Evolutionary conservation across 2,797 vertebrate species (phyloP).

Genomic region (Lepilemur ruficaudatus): DNA sequence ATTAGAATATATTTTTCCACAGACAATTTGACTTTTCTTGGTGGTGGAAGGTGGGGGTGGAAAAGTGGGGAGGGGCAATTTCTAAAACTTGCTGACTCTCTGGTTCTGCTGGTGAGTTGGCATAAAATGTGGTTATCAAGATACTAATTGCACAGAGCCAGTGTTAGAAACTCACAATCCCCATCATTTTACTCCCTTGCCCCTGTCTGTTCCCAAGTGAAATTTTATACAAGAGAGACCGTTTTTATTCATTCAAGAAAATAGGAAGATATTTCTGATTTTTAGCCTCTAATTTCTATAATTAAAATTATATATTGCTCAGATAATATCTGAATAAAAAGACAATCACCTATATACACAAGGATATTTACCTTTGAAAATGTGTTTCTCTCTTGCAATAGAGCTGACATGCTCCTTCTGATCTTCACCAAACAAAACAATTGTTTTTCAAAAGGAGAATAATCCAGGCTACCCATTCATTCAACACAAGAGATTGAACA

Average conservation of each 20-base stretch:
- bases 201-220: not conserved
- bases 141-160: slow-evolving; percentile 35
- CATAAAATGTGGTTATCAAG: slow-evolving; percentile 35
- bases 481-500: slow-evolving; percentile 21
- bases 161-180: slow-evolving; percentile 3
- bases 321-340: not conserved
- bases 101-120: slow-evolving; percentile 53
- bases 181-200: not conserved
- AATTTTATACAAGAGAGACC: not conserved
- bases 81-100: slow-evolving; percentile 56
- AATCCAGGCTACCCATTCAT: not conserved
- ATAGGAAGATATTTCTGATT: slow-evolving; percentile 59
- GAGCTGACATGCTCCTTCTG: not conserved
- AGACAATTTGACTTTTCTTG: slow-evolving; percentile 44
- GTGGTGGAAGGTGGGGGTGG: not conserved
- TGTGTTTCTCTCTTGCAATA: not conserved
- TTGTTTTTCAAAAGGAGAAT: slow-evolving; percentile 9
- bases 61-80: not conserved
- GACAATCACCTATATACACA: not conserved
- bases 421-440: not conserved
- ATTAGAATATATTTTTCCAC: slow-evolving; percentile 11
- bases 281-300: not conserved
- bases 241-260: slow-evolving; percentile 66
- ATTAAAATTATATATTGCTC: not conserved
- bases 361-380: not conserved